These are phyloP conservation scores for Sitobion miscanthi DNA, from an alignment of 1,140 invertebrate species.

Conservation along the genomic window DNA sequence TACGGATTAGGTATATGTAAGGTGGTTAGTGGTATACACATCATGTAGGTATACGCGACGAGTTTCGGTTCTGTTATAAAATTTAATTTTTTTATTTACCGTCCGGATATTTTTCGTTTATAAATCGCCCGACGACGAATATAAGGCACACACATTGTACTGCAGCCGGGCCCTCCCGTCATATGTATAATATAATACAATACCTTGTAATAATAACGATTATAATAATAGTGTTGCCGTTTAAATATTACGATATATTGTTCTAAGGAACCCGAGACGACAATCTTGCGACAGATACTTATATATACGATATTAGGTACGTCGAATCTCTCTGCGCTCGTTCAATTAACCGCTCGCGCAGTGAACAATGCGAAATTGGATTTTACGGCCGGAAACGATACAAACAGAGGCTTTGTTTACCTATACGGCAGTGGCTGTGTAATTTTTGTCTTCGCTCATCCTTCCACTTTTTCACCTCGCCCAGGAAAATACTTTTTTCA, in stretches of 20 bases:
- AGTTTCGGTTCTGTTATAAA: not conserved
- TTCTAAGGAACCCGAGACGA: not conserved
- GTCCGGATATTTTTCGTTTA: not conserved
- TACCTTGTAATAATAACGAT: not conserved
- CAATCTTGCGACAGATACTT: conserved; percentile 4
- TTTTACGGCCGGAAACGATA: not conserved
- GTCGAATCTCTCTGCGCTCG: not conserved
- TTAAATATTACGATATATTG: conserved; percentile 3
- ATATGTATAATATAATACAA: not conserved
- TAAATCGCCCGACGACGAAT: not conserved
- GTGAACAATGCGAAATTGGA: not conserved
- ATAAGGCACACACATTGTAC: not conserved
- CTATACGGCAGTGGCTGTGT: not conserved
- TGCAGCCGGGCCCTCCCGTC: too few relatives aligned
- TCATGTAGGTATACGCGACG: not conserved
- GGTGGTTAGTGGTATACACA: not conserved
- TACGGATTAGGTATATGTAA: not conserved
- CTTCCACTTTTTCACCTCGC: not conserved
- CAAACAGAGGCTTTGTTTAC: not conserved
- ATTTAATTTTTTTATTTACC: conserved; percentile 2
- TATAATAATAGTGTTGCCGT: conserved; percentile 1
- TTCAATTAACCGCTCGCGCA: not conserved
- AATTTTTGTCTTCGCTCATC: not conserved
- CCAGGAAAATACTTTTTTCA: not conserved
- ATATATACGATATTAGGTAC: not conserved